These are phyloP conservation scores for Drosophila mimetica DNA, from an alignment of 2,888 invertebrate genomes.

Conservation along the genomic window DNA sequence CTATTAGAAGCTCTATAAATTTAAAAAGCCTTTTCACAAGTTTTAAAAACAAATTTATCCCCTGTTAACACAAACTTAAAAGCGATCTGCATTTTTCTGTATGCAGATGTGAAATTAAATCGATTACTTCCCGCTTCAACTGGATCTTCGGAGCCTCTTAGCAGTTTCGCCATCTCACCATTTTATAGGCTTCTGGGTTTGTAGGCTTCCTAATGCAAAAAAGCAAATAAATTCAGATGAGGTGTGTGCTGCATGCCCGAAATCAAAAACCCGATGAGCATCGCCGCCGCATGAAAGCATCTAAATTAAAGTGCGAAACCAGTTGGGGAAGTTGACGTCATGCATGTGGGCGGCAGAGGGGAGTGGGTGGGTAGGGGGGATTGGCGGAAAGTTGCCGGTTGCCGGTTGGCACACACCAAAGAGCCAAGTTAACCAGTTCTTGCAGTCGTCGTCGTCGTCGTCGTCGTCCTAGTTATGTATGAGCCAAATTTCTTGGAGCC, in stretches of 20 bases:
- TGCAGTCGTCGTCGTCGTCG: constrained; percentile 46
- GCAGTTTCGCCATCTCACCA: background rate
- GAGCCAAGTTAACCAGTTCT: constrained; percentile 66
- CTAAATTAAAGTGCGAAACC: constrained; percentile 71
- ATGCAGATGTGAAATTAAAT: constrained; percentile 21
- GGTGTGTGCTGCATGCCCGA: constrained; percentile 37
- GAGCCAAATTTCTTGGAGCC: constrained; percentile 71
- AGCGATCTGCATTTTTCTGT: background rate
- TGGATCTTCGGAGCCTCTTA: constrained; percentile 22
- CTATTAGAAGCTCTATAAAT: too few relatives aligned
- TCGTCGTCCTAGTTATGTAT: constrained; percentile 68
- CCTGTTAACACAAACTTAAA: background rate
- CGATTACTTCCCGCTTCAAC: constrained; percentile 39
- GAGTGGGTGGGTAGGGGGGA: constrained; percentile 26
- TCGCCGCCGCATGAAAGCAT: constrained; percentile 68
- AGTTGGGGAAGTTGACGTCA: constrained; percentile 70
- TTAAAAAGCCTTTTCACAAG: too few relatives aligned
- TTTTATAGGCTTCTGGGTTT: constrained; percentile 80
- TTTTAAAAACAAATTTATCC: too few relatives aligned
- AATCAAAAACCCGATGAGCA: constrained; percentile 59
- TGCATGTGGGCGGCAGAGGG: constrained; percentile 44
- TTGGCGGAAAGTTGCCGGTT: constrained; percentile 54
- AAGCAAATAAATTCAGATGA: constrained; percentile 56
- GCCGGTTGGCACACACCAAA: constrained; percentile 46
- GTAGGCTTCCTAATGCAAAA: constrained; percentile 78